Conservation (phyloP, 2,888 invertebrate genomes). For the Ochropleura leucogaster region DNA sequence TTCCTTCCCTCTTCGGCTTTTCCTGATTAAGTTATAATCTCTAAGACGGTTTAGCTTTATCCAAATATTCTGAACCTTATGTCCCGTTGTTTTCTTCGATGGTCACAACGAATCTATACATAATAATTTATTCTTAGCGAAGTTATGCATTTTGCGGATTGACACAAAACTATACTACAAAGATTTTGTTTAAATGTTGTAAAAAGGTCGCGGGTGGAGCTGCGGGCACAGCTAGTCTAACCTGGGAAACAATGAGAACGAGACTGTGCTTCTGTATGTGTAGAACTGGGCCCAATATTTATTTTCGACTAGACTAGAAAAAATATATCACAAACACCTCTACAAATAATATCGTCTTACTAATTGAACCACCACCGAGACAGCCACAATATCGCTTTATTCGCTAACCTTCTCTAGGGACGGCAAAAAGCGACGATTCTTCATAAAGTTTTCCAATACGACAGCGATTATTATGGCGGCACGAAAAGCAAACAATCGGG, state of each 20-base stretch:
- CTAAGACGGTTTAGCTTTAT: conserved; percentile 15
- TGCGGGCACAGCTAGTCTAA: neutral
- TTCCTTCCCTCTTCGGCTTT: conserved; percentile 12
- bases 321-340: neutral
- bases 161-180: neutral
- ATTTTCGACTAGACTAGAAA: neutral
- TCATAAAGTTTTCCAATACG: conserved; percentile 79
- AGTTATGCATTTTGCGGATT: neutral
- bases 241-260: neutral
- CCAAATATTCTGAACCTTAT: conserved; percentile 35
- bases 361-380: conserved; percentile 56
- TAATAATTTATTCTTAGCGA: neutral
- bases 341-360: conserved; percentile 43
- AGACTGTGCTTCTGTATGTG: no score
- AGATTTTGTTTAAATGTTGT: neutral
- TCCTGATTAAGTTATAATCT: conserved; percentile 38
- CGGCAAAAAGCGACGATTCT: conserved; percentile 68
- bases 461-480: conserved; percentile 75
- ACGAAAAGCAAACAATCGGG: conserved; percentile 81
- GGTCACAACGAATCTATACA: neutral
- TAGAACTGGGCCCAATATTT: neutral
- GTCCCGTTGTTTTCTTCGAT: neutral
- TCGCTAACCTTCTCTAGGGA: conserved; percentile 38
- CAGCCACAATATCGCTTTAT: conserved; percentile 51
- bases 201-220: neutral